phyloP scores from a whole-genome alignment of 2,888 invertebrate genomes.

The Camponotus fellah region DNA sequence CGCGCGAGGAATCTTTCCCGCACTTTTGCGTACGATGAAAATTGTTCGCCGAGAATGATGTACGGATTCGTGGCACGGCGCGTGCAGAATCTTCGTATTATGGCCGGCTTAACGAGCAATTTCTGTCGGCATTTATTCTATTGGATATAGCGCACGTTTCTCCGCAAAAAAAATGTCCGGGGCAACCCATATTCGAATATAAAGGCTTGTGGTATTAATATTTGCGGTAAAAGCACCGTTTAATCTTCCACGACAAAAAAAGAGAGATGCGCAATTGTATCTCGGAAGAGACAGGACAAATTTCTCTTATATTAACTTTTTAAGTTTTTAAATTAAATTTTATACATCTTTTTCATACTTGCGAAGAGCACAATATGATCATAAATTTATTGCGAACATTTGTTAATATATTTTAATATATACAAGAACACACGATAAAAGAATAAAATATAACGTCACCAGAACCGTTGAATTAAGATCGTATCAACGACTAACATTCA shows the following conservation, averaged over 20 bases:
- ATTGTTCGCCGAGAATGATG: slow-evolving; percentile 62
- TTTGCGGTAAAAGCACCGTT: not conserved
- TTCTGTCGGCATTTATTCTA: slow-evolving; percentile 59
- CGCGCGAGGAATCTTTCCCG: slow-evolving; percentile 59
- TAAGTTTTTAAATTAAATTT: slow-evolving; percentile 17
- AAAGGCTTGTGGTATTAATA: slow-evolving; percentile 14
- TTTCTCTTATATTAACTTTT: not conserved
- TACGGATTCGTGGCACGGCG: slow-evolving; percentile 54
- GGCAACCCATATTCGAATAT: not conserved
- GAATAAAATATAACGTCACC: not conserved
- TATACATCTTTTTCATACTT: not conserved
- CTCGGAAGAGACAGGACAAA: not conserved
- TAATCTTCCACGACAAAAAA: slow-evolving; percentile 1
- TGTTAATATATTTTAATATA: slow-evolving; percentile 21
- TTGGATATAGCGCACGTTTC: slow-evolving; percentile 37
- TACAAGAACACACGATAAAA: not conserved
- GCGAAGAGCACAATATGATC: not conserved
- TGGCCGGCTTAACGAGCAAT: slow-evolving; percentile 65
- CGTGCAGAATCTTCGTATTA: slow-evolving; percentile 50
- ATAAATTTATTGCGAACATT: not conserved
- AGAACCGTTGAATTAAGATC: slow-evolving; percentile 62
- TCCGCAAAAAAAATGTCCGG: not conserved
- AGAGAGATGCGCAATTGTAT: not conserved
- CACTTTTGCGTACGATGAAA: slow-evolving; percentile 61
- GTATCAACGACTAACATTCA: slow-evolving; percentile 62